Percentiles rank a stretch among this genome's conserved stretches.
phyloP scores from a whole-genome alignment of 1,140 invertebrate species.

The Copidosoma floridanum region DNA sequence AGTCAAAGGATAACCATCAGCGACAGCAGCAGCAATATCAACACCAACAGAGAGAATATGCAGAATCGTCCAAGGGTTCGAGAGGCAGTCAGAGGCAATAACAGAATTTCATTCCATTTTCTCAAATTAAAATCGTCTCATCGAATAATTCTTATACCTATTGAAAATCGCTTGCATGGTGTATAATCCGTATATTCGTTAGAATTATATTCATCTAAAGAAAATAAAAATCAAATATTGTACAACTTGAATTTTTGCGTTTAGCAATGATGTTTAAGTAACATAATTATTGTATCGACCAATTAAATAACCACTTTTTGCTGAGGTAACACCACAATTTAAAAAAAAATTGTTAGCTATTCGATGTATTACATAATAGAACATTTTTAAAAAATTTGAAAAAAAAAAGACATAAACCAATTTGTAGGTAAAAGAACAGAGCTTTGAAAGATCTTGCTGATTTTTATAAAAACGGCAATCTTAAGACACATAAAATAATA shows the following conservation, averaged over 20 bases:
- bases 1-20: conserved; percentile 42
- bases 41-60: conserved; percentile 35
- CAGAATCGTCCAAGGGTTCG: conserved; percentile 34
- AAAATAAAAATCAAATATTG: conserved; percentile 19
- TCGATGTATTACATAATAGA: conserved; percentile 7
- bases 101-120: background rate
- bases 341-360: conserved; percentile 7
- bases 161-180: conserved; percentile 21
- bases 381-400: conserved; percentile 2
- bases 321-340: background rate
- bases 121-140: conserved; percentile 4
- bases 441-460: conserved; percentile 3
- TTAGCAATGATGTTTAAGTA: too few species aligned
- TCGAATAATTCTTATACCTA: conserved; percentile 22
- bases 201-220: conserved; percentile 21
- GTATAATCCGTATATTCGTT: conserved; percentile 25
- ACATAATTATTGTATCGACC: conserved; percentile 21
- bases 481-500: too few species aligned
- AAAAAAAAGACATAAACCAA: too few species aligned
- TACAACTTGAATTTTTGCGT: conserved; percentile 8
- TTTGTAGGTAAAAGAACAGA: too few species aligned
- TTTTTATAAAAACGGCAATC: too few species aligned
- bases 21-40: conserved; percentile 30
- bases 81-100: conserved; percentile 31
- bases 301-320: conserved; percentile 6